Evolutionary conservation across 2,113 vertebrate genomes (phyloP).

Genomic region (Eptesicus fuscus): DNA sequence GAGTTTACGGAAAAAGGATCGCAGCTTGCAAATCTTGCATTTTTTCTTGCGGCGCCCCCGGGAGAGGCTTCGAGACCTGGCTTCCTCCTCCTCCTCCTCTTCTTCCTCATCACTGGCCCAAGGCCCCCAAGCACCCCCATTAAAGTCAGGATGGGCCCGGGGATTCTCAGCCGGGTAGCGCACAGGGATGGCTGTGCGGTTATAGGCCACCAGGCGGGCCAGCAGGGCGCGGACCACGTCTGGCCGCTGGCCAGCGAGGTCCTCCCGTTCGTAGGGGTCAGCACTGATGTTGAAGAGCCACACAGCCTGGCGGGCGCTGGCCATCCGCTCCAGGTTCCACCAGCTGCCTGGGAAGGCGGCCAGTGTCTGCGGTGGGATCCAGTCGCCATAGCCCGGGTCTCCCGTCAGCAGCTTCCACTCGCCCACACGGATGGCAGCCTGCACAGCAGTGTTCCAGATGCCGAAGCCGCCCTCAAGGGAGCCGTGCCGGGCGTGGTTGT

Average conservation of each 20-base stretch:
- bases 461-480: conserved; percentile 90
- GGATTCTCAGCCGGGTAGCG: conserved; percentile 94
- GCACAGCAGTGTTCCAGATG: conserved; percentile 95
- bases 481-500: conserved; percentile 90
- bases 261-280: conserved; percentile 92
- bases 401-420: conserved; percentile 98
- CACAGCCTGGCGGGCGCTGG: conserved; percentile 84
- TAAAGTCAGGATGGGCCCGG: conserved; percentile 92
- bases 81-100: conserved; percentile 85
- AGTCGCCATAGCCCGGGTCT: conserved; percentile 95
- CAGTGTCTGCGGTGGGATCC: conserved; percentile 93
- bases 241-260: conserved; percentile 88
- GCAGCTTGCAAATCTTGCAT: conserved; percentile 90
- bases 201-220: conserved; percentile 90
- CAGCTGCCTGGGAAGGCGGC: conserved; percentile 92
- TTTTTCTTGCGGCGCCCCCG: conserved; percentile 84
- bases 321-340: conserved; percentile 96
- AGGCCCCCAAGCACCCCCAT: conserved; percentile 95
- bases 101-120: conserved; percentile 92
- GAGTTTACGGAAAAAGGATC: conserved; percentile 93
- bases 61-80: conserved; percentile 52
- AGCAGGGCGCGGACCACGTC: conserved; percentile 92
- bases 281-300: conserved; percentile 98
- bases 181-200: conserved; percentile 93
- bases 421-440: conserved; percentile 93